phyloP scores from a whole-genome alignment of 2,888 invertebrate genomes.

The Tigriopus californicus region DNA sequence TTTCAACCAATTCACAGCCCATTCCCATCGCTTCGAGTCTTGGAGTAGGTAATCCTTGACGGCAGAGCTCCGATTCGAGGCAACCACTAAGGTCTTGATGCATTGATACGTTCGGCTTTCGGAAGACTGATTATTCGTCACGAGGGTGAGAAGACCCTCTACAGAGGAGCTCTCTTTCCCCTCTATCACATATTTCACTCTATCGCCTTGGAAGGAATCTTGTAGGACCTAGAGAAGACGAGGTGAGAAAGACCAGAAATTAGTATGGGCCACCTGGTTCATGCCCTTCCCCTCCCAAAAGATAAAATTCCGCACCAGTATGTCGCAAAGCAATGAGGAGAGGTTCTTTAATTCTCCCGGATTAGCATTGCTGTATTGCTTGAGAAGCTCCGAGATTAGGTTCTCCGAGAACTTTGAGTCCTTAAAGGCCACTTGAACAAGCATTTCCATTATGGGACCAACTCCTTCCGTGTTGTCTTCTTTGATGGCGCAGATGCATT shows the following conservation, averaged over 20 bases:
- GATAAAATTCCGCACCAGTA: conserved; percentile 26
- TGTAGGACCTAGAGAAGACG: conserved; percentile 22
- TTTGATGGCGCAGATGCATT: conserved; percentile 28
- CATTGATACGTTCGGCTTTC: conserved; percentile 33
- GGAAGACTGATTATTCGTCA: conserved; percentile 26
- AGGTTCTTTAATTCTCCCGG: conserved; percentile 30
- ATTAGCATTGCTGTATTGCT: conserved; percentile 28
- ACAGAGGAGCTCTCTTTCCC: conserved; percentile 28
- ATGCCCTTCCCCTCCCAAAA: background rate
- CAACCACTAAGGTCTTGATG: conserved; percentile 31
- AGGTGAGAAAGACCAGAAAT: background rate
- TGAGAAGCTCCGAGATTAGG: conserved; percentile 27
- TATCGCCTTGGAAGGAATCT: conserved; percentile 26
- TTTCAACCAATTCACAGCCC: conserved; percentile 33
- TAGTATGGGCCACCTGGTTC: no score
- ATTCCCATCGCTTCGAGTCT: conserved; percentile 28
- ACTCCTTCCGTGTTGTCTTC: conserved; percentile 24
- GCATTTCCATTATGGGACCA: conserved; percentile 26
- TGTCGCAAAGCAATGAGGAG: conserved; percentile 27
- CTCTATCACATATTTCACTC: conserved; percentile 28
- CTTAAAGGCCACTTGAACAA: conserved; percentile 27
- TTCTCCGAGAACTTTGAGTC: conserved; percentile 25
- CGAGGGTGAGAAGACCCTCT: conserved; percentile 24
- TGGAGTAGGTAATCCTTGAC: conserved; percentile 29
- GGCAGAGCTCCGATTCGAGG: conserved; percentile 25